Base-by-base conservation (phyloP, 2,888 invertebrate genomes). In the Drosophila siamana region DNA sequence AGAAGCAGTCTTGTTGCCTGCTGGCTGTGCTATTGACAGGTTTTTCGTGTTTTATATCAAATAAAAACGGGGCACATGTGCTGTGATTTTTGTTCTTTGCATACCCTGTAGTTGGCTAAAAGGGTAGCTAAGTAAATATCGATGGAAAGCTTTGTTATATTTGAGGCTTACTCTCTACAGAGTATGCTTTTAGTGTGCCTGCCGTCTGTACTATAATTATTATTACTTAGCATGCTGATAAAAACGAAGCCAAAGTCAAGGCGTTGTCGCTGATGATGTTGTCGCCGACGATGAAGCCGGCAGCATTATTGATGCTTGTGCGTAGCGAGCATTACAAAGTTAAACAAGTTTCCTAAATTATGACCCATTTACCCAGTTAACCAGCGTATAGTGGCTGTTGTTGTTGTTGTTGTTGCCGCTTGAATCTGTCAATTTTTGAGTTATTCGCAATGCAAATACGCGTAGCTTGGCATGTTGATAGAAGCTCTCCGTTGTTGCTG, bases 361-460 rank as follows among this genome's bases (percentile, higher is more conserved):
- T 91, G 91, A 91, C 91, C 91, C 87, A 91, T 80, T 91, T 91
- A 87, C 91, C 91, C 80, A 91, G 88, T 84, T 84, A 82, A 61
- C 62, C 46, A 56, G 65, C 47, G 69, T 66, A 16, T 19, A 19
- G 44, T 9, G 0, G 41, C 36, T 26, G 50, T 24, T 11, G 38
- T 41, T 41, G 40, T 50, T 26, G 50, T 24, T 11, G 38, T 41
- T 41, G 40, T 28, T 26, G 41, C 22, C 28, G 30, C 13, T 52
- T 41, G 56, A 28, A 62, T 62, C 62, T 62, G 57, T 26, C 47
- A 62, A 11, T 38, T 64, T 55, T 65, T 47, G 62, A 56, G 56
- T 57, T 48, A 66, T 60, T 71, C 54, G 64, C 71, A 28, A 55
- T 64, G 72, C 73, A 67, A 75, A 75, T 76, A 52, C 44, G 47